Conservation (phyloP, 2,113 vertebrate genomes). For the Monarcha castaneiventris region DNA sequence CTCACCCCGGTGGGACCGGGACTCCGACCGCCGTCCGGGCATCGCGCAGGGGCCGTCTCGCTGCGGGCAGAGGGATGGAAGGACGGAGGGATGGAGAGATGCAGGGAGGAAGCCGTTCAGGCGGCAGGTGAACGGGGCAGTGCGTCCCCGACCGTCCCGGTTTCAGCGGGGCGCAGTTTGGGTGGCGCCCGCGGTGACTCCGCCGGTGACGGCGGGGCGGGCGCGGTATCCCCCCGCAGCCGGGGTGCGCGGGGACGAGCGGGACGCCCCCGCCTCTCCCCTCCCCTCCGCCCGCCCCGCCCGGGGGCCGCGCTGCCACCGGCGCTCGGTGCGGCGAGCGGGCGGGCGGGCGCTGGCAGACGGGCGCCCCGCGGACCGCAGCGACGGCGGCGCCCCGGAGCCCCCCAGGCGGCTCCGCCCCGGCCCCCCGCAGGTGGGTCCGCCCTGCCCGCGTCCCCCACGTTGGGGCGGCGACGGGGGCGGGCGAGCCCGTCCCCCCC, state of each 20-base stretch:
- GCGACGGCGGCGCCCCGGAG: too few species aligned
- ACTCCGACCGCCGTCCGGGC: not conserved
- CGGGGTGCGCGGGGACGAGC: not conserved
- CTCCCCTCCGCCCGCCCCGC: not conserved
- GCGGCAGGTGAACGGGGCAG: not conserved
- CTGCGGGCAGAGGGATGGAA: not conserved
- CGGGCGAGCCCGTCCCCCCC: too few species aligned
- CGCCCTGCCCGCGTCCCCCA: too few species aligned
- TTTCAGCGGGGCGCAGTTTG: not conserved
- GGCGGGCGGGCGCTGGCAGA: too few species aligned
- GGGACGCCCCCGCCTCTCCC: not conserved
- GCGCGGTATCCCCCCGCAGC: not conserved
- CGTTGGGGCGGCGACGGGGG: too few species aligned
- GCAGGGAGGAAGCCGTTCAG: not conserved
- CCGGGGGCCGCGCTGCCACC: not conserved
- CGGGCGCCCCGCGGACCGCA: too few species aligned
- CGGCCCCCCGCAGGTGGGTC: too few species aligned
- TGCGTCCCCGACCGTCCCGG: not conserved
- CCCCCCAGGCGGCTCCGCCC: too few species aligned
- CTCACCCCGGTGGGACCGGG: not conserved
- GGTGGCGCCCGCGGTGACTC: not conserved
- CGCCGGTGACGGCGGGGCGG: not conserved
- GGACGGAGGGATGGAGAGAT: too few species aligned
- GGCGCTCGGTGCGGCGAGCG: too few species aligned
- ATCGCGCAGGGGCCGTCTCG: not conserved